phyloP scores from a whole-genome alignment of 2,888 invertebrate genomes.

The Microchrysa polita region DNA sequence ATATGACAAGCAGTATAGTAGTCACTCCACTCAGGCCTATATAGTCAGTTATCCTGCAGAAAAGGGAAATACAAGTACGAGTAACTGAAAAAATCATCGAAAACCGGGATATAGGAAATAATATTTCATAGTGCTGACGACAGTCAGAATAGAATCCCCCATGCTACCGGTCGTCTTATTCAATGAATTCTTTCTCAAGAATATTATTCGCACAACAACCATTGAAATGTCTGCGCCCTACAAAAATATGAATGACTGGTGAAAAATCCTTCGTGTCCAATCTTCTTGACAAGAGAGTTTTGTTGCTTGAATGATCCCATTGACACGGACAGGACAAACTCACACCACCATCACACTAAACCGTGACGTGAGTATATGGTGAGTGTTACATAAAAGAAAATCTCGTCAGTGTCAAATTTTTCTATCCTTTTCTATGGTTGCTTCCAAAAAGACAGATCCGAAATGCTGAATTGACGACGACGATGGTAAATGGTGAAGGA shows the following conservation, averaged over 20 bases:
- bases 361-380: no score
- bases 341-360: no score
- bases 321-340: constrained; percentile 4
- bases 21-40: not conserved
- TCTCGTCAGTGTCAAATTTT: constrained; percentile 30
- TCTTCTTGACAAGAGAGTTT: constrained; percentile 19
- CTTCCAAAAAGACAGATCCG: not conserved
- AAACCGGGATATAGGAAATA: no score
- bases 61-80: no score
- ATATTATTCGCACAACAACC: constrained; percentile 19
- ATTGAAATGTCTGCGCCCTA: constrained; percentile 3
- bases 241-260: no score
- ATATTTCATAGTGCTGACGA: constrained; percentile 23
- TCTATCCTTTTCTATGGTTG: not conserved
- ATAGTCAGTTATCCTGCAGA: not conserved
- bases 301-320: constrained; percentile 6
- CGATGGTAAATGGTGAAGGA: not conserved
- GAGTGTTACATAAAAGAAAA: constrained; percentile 4
- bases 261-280: constrained; percentile 32
- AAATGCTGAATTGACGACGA: not conserved
- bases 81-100: no score
- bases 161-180: not conserved
- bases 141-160: constrained; percentile 12
- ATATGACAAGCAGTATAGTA: not conserved
- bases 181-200: constrained; percentile 11